phyloP scores from a whole-genome alignment of 2,113 vertebrate species.

The Chaetops frenatus region DNA sequence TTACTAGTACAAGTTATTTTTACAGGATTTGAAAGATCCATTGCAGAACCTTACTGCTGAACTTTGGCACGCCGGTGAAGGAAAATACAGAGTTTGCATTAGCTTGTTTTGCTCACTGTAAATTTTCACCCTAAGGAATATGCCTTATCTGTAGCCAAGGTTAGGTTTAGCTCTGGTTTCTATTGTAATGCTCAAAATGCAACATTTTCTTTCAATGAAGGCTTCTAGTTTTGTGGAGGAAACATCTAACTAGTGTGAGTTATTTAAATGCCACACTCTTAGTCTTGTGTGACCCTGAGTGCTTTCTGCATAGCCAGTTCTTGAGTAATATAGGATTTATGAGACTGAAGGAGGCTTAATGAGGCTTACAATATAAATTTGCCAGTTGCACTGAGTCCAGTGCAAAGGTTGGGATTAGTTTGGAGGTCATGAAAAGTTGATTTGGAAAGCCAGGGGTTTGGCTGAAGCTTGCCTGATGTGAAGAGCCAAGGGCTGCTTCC shows the following conservation, averaged over 20 bases:
- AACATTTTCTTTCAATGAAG: conserved; percentile 18
- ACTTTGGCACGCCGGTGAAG: background rate
- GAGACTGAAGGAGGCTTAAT: background rate
- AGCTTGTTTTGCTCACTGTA: conserved; percentile 14
- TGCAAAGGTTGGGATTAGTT: background rate
- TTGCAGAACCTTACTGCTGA: background rate
- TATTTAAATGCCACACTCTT: background rate
- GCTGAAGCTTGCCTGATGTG: background rate
- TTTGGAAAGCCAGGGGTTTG: background rate
- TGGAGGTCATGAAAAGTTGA: conserved; percentile 17
- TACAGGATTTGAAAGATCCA: background rate
- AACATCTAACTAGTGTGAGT: background rate
- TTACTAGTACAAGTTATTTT: background rate
- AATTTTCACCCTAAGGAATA: background rate
- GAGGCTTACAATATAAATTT: background rate
- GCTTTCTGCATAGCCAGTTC: background rate
- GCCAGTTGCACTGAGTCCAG: conserved; percentile 21
- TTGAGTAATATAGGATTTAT: background rate
- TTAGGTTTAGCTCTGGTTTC: background rate
- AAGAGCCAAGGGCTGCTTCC: background rate
- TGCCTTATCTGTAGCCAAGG: background rate
- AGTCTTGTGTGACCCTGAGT: background rate
- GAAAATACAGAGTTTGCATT: background rate
- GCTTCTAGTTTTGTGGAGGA: background rate
- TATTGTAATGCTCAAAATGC: background rate